Evolutionary conservation across 2,797 vertebrate genomes (phyloP).

Genomic region (Enteromius afrohamiltoni): DNA sequence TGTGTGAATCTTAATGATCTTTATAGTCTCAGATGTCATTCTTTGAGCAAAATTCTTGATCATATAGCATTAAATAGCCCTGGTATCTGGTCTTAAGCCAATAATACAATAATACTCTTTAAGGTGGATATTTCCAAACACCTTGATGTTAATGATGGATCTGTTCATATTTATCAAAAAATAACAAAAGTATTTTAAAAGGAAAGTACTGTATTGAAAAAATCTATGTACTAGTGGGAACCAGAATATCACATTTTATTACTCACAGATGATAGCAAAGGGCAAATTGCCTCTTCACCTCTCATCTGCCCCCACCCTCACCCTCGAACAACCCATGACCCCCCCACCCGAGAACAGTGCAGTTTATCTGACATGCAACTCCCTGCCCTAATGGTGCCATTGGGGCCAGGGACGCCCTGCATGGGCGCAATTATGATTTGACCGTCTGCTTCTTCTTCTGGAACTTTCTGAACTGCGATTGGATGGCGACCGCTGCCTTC

Average conservation of each 20-base stretch:
- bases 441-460: slow-evolving; percentile 95
- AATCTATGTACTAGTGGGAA: slow-evolving; percentile 21
- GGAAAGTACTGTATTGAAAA: slow-evolving; percentile 23
- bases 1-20: not conserved
- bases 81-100: not conserved
- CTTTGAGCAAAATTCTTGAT: not conserved
- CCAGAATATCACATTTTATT: slow-evolving; percentile 43
- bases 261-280: slow-evolving; percentile 41
- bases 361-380: slow-evolving; percentile 77
- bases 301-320: slow-evolving; percentile 35
- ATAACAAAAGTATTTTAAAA: slow-evolving; percentile 23
- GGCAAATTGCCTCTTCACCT: slow-evolving; percentile 43
- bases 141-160: not conserved
- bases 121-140: slow-evolving; percentile 27
- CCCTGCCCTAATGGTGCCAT: slow-evolving; percentile 58
- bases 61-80: not conserved
- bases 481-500: slow-evolving; percentile 94
- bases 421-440: slow-evolving; percentile 79
- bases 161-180: slow-evolving; percentile 39
- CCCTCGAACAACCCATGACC: slow-evolving; percentile 65
- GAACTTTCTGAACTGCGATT: slow-evolving; percentile 99
- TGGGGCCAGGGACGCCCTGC: slow-evolving; percentile 61
- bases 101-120: too few relatives aligned
- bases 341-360: slow-evolving; percentile 54
- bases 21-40: not conserved